A percentile compares a stretch with the other conserved stretches of the same genome.
Evolutionary conservation across 35 echinoderm and acorn worm genomes (phyloP).

Genomic region (Apostichopus californicus): DNA sequence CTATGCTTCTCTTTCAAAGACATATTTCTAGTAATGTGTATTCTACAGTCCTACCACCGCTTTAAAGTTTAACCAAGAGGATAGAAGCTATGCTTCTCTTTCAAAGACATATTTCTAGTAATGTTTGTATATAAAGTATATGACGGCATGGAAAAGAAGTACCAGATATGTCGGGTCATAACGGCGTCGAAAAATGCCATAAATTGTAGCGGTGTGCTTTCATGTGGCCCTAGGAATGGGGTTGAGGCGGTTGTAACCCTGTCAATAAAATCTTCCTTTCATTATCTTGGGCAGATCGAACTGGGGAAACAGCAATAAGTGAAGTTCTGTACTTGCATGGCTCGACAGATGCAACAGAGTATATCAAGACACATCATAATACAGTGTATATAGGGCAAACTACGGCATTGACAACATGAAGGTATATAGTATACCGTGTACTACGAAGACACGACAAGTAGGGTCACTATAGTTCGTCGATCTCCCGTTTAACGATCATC

Average conservation of each 20-base stretch:
- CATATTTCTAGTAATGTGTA: too few species aligned
- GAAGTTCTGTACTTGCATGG: neutral
- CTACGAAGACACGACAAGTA: neutral
- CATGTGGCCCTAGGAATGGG: slow-evolving; percentile 37
- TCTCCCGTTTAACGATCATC: slow-evolving; percentile 40
- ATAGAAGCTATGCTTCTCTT: neutral
- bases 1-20: too few species aligned
- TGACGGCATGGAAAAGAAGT: slow-evolving; percentile 27
- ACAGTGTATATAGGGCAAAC: too few species aligned
- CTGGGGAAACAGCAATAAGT: neutral
- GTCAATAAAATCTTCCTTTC: slow-evolving; percentile 29
- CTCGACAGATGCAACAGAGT: neutral
- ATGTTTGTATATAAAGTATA: slow-evolving; percentile 48
- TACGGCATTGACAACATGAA: too few species aligned
- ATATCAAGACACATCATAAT: too few species aligned
- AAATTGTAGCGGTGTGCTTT: slow-evolving; percentile 22
- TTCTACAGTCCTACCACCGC: too few species aligned
- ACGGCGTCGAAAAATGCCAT: slow-evolving; percentile 26
- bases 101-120: slow-evolving; percentile 26
- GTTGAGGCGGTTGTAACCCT: slow-evolving; percentile 35
- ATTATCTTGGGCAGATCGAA: slow-evolving; percentile 20
- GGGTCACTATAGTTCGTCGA: slow-evolving; percentile 39
- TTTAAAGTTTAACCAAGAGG: neutral
- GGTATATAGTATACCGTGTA: too few species aligned
- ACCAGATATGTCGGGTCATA: slow-evolving; percentile 26